A percentile compares a stretch with the other conserved stretches of the same genome.
These are phyloP conservation scores for Asteroscopus sphinx DNA, from an alignment of 2,888 invertebrate genomes.

Conservation along the genomic window DNA sequence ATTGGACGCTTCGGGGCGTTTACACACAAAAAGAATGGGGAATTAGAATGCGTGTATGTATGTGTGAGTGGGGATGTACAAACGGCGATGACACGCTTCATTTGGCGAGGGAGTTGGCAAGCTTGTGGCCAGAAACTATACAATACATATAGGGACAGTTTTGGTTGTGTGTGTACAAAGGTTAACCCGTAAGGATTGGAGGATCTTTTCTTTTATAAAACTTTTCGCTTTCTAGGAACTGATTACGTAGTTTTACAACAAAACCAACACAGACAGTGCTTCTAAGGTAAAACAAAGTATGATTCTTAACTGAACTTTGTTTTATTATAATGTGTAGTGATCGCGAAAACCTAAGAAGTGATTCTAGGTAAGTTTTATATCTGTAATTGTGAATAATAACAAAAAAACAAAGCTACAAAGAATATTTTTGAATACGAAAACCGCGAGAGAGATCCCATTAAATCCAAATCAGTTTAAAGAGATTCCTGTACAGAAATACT, in stretches of 20 bases:
- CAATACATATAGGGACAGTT: slow-evolving; percentile 2
- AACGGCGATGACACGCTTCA: slow-evolving; percentile 78
- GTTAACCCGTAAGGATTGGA: slow-evolving; percentile 19
- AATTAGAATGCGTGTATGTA: slow-evolving; percentile 63
- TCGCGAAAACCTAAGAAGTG: no score
- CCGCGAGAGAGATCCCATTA: slow-evolving; percentile 46
- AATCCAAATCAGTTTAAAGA: slow-evolving; percentile 54
- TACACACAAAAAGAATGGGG: slow-evolving; percentile 79
- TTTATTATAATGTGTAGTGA: no score
- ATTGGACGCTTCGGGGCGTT: slow-evolving; percentile 87
- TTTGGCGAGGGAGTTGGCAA: slow-evolving; percentile 69
- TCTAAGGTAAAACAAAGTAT: no score
- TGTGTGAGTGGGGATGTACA: slow-evolving; percentile 67
- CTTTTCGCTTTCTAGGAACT: slow-evolving; percentile 2
- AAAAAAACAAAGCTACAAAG: slow-evolving; percentile 16
- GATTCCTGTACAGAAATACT: slow-evolving; percentile 45
- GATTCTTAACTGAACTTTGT: background rate
- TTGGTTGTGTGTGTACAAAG: slow-evolving; percentile 19
- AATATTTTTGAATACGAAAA: slow-evolving; percentile 44
- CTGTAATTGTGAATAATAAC: background rate
- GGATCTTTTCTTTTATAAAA: background rate
- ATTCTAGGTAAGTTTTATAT: no score
- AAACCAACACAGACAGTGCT: no score
- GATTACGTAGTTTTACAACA: background rate
- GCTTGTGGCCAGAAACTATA: slow-evolving; percentile 24